Evolutionary conservation across 2,113 vertebrate genomes (phyloP).

Genomic region (Eonycteris spelaea): DNA sequence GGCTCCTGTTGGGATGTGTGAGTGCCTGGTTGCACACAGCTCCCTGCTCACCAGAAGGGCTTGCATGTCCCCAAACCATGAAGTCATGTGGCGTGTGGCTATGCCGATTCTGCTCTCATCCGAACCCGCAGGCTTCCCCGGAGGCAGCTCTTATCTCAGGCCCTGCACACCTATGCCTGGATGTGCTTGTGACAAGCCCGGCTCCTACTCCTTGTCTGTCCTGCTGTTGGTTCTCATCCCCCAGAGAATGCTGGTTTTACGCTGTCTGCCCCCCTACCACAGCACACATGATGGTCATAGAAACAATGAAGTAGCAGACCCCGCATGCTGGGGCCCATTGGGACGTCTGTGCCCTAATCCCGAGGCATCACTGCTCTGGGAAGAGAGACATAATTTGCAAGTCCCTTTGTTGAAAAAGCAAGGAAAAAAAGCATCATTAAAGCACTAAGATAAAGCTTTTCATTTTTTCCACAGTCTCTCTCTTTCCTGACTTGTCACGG

Average conservation of each 20-base stretch:
- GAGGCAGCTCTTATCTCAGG: background rate
- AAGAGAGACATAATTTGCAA: background rate
- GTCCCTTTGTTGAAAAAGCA: background rate
- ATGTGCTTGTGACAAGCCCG: fast-evolving
- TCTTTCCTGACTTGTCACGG: background rate
- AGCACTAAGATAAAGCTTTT: background rate
- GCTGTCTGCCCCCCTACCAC: too few relatives aligned
- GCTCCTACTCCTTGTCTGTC: background rate
- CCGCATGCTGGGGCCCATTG: background rate
- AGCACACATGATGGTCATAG: fast-evolving
- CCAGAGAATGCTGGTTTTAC: background rate
- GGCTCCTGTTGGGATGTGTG: background rate
- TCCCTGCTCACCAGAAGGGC: background rate
- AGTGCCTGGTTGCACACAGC: background rate
- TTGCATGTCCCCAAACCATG: background rate
- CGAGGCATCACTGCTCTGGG: background rate
- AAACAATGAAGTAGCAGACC: background rate
- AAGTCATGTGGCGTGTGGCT: fast-evolving
- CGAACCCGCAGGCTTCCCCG: background rate
- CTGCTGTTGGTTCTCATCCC: background rate
- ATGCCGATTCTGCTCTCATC: fast-evolving
- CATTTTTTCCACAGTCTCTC: background rate
- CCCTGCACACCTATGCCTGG: background rate
- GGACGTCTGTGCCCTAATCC: background rate
- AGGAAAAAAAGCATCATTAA: background rate